phyloP scores from a whole-genome alignment of 2,888 invertebrate species.

The Erebia epiphron region DNA sequence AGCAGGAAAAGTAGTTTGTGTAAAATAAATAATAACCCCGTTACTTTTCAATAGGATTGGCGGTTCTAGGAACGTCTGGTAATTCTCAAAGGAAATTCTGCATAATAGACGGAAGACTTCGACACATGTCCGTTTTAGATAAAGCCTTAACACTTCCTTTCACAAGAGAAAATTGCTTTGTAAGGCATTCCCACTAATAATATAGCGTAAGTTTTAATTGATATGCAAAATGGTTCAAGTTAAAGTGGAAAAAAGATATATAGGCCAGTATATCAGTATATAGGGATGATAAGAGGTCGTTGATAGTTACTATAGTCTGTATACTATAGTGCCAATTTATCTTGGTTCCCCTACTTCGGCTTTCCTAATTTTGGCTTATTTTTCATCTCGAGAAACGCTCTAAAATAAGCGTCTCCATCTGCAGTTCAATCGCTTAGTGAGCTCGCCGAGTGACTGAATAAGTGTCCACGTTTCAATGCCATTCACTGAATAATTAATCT shows the following conservation, averaged over 20 bases:
- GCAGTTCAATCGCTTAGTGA: too few relatives aligned
- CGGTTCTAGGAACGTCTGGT: neutral
- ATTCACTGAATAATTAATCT: too few relatives aligned
- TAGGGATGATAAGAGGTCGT: too few relatives aligned
- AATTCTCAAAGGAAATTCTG: constrained; percentile 11
- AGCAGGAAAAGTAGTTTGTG: neutral
- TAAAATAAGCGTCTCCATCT: too few relatives aligned
- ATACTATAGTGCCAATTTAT: too few relatives aligned
- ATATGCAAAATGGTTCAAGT: neutral
- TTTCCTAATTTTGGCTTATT: too few relatives aligned
- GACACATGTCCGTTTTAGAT: neutral
- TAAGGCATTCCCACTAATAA: neutral
- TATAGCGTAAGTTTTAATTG: neutral
- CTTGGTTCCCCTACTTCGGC: too few relatives aligned
- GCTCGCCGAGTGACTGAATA: too few relatives aligned
- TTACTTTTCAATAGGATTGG: neutral
- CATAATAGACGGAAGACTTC: constrained; percentile 12
- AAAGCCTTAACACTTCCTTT: neutral
- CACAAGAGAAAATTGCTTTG: neutral
- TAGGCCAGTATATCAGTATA: too few relatives aligned
- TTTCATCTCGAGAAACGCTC: too few relatives aligned
- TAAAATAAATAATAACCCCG: neutral
- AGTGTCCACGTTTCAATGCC: too few relatives aligned
- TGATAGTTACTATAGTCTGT: too few relatives aligned
- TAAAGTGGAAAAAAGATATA: neutral